These are phyloP conservation scores for Natator depressus DNA, from an alignment of 2,113 vertebrate species.

Conservation along the genomic window DNA sequence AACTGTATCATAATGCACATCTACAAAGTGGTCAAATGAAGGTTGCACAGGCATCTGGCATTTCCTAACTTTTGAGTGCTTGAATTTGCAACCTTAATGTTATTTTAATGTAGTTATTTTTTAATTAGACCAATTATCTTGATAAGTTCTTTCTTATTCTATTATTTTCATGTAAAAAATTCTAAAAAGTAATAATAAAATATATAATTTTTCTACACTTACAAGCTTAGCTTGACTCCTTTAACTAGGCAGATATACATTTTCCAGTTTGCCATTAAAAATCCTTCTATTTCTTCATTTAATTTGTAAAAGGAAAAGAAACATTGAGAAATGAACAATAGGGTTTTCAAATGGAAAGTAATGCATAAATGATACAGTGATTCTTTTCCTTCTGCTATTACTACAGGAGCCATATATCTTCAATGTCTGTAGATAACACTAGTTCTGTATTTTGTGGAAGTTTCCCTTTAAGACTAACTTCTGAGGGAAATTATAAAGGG, in stretches of 20 bases:
- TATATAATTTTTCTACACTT: neutral
- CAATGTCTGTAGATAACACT: neutral
- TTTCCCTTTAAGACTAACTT: neutral
- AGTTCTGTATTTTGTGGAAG: neutral
- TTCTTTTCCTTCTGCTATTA: neutral
- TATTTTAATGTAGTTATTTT: neutral
- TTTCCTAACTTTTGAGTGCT: neutral
- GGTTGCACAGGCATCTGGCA: neutral
- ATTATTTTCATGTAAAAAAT: neutral
- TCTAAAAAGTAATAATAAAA: neutral
- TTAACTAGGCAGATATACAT: neutral
- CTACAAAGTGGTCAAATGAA: neutral
- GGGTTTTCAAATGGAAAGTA: neutral
- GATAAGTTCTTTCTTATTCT: neutral
- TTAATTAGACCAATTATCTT: neutral
- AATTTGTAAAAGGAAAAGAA: neutral
- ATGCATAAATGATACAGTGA: too few species aligned
- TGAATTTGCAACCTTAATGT: neutral
- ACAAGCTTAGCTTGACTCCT: neutral
- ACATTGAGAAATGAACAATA: neutral
- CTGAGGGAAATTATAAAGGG: neutral
- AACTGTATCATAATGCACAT: neutral
- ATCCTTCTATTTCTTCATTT: neutral
- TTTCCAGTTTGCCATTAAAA: neutral
- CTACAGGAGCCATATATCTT: neutral